phyloP scores from a whole-genome alignment of 2,113 vertebrate genomes.

The Lycocorax pyrrhopterus region DNA sequence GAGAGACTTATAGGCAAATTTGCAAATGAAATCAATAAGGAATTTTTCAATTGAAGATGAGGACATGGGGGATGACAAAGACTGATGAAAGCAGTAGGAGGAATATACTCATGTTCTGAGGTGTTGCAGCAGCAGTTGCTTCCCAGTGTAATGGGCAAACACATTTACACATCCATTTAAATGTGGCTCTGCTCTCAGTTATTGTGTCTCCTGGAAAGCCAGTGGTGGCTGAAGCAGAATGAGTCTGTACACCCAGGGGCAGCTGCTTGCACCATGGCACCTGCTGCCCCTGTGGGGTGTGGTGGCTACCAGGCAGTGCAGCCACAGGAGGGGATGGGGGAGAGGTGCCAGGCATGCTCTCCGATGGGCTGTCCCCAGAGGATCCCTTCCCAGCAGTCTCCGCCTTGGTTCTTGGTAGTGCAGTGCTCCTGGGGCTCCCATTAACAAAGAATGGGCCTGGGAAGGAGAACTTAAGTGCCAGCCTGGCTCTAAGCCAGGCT shows the following conservation, averaged over 20 bases:
- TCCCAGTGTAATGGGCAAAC: neutral
- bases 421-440: neutral
- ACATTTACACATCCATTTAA: neutral
- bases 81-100: neutral
- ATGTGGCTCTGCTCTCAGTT: neutral
- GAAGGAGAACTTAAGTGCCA: conserved; percentile 48
- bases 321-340: neutral
- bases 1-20: neutral
- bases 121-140: neutral
- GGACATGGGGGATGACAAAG: neutral
- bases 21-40: conserved; percentile 12
- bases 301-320: neutral
- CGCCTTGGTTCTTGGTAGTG: neutral
- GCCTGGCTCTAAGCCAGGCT: conserved; percentile 40
- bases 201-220: neutral
- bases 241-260: no score
- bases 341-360: neutral
- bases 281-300: neutral
- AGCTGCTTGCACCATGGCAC: neutral
- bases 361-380: neutral
- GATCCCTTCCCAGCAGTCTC: neutral
- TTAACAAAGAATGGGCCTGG: conserved; percentile 8
- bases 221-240: neutral
- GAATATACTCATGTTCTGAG: neutral
- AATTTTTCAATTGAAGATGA: neutral